Evolutionary conservation across 2,797 vertebrate species (phyloP).

Genomic region (Lutjanus argentimaculatus): DNA sequence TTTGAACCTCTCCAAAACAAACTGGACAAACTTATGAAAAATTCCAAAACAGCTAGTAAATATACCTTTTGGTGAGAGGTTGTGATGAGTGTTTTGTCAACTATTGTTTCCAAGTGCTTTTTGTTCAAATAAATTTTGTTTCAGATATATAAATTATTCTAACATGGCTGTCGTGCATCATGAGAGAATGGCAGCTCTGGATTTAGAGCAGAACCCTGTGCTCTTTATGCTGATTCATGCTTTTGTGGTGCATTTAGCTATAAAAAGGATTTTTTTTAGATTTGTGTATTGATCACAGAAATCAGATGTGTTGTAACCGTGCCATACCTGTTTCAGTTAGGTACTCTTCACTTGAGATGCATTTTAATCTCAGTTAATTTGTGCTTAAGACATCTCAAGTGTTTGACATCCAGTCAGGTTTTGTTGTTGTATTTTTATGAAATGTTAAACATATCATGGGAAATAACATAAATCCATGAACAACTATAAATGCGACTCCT

Average conservation of each 20-base stretch:
- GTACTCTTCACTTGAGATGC: neutral
- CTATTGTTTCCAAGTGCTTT: neutral
- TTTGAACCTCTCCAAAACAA: neutral
- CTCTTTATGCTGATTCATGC: neutral
- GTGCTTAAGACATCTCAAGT: neutral
- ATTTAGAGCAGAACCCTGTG: neutral
- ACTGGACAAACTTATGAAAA: neutral
- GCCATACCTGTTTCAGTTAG: neutral
- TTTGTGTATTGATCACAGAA: neutral
- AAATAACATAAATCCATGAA: conserved; percentile 12
- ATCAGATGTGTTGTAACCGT: neutral
- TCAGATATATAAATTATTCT: neutral
- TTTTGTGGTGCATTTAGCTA: neutral
- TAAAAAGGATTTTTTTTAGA: neutral
- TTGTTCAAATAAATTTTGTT: neutral
- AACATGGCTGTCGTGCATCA: too few relatives aligned
- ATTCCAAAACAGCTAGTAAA: neutral
- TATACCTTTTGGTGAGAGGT: neutral
- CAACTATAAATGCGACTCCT: conserved; percentile 10
- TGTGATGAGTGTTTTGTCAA: neutral
- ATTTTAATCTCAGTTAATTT: neutral
- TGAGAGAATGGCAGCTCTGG: neutral
- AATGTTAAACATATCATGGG: neutral
- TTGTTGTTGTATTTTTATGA: neutral
- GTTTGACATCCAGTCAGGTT: neutral